Conservation (phyloP, 2,113 vertebrate species). For the Prietella phreatophila region DNA sequence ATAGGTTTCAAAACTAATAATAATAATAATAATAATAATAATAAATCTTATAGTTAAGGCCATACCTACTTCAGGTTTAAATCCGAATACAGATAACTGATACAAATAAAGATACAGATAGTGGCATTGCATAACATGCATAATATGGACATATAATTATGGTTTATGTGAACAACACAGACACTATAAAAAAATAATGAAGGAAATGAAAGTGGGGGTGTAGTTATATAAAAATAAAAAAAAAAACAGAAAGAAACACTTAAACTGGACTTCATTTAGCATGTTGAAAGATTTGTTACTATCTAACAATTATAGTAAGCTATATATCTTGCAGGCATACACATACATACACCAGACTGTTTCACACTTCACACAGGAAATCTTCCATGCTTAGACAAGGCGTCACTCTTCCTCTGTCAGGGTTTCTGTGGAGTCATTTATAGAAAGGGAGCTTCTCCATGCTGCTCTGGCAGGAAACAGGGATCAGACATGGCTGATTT, state of each 20-base stretch:
- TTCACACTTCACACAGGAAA: slow-evolving; percentile 40
- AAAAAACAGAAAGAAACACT: not conserved
- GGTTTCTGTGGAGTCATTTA: slow-evolving; percentile 39
- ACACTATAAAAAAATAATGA: not conserved
- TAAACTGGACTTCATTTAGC: not conserved
- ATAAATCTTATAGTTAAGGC: not conserved
- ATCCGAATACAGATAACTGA: not conserved
- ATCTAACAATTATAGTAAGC: not conserved
- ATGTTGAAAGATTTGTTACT: not conserved
- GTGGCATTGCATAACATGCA: not conserved
- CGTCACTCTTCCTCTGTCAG: slow-evolving; percentile 35
- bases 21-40: not conserved
- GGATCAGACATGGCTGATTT: slow-evolving; percentile 38
- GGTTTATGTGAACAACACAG: not conserved
- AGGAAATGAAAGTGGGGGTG: not conserved
- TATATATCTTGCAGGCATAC: not conserved
- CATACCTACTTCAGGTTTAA: not conserved
- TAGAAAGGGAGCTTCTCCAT: slow-evolving; percentile 38
- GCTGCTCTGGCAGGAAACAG: slow-evolving; percentile 41
- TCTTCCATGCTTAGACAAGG: slow-evolving; percentile 32
- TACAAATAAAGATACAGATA: not conserved
- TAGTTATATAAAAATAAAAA: not conserved
- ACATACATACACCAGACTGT: not conserved
- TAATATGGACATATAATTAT: not conserved
- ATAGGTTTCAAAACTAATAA: not conserved